Conservation (phyloP, 2,113 vertebrate species). For the Pogona vitticeps region DNA sequence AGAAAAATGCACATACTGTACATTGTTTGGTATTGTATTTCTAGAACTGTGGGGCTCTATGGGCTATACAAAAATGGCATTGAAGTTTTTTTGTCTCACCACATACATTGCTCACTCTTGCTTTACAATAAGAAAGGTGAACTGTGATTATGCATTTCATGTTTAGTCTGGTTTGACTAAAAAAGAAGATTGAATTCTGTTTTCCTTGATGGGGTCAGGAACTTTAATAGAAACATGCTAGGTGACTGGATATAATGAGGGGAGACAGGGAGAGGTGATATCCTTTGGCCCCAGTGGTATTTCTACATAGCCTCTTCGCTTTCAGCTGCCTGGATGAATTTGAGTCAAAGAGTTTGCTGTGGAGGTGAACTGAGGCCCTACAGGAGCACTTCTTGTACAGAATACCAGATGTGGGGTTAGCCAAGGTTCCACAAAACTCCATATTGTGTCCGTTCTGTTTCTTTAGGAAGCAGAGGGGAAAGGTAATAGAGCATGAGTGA, state of each 20-base stretch:
- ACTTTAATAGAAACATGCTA: background rate
- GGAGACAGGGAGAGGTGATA: conserved; percentile 6
- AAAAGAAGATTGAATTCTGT: background rate
- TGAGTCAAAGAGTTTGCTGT: conserved; percentile 14
- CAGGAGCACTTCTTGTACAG: background rate
- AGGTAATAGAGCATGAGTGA: conserved; percentile 13
- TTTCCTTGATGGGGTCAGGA: background rate
- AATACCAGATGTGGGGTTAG: background rate
- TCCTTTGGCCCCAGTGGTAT: background rate
- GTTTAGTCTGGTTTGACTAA: background rate
- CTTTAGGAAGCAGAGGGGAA: background rate
- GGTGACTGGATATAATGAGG: conserved; percentile 2
- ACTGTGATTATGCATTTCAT: background rate
- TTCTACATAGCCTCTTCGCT: conserved; percentile 1
- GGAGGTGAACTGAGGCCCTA: background rate
- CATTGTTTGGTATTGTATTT: too few relatives aligned
- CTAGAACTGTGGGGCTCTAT: too few relatives aligned
- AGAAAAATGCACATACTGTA: too few relatives aligned
- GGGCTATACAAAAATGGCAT: too few relatives aligned
- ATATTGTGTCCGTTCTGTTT: background rate
- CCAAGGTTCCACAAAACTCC: background rate
- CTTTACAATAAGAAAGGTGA: background rate
- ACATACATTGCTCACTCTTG: background rate
- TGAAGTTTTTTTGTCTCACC: too few relatives aligned
- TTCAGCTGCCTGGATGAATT: conserved; percentile 15